Conservation (phyloP, 2,888 invertebrate genomes). For the Gastrophysa polygoni region DNA sequence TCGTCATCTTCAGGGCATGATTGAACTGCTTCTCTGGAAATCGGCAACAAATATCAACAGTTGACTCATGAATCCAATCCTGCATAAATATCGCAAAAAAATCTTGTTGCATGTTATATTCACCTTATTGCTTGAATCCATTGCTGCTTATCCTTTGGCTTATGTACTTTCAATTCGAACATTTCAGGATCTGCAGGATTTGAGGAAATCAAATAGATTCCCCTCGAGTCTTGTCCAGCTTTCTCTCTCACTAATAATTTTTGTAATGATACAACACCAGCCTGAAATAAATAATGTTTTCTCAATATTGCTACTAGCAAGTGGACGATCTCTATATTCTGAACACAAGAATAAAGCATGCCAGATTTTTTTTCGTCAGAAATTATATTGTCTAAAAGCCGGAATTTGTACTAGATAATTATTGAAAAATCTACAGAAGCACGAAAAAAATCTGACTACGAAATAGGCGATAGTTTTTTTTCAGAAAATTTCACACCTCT, state of each 20-base stretch:
- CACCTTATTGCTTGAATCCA: slow-evolving; percentile 90
- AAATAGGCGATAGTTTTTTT: too few relatives aligned
- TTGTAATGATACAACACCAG: slow-evolving; percentile 90
- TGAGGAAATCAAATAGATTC: slow-evolving; percentile 91
- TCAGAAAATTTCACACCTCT: too few relatives aligned
- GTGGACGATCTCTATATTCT: too few relatives aligned
- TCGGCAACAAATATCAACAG: too few relatives aligned
- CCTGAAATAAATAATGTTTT: slow-evolving; percentile 59
- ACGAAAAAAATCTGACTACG: too few relatives aligned
- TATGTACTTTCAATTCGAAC: slow-evolving; percentile 90
- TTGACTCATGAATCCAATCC: too few relatives aligned
- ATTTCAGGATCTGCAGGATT: slow-evolving; percentile 93
- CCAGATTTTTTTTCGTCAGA: too few relatives aligned
- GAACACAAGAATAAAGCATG: too few relatives aligned
- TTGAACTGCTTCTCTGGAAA: slow-evolving; percentile 74
- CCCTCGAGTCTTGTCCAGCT: slow-evolving; percentile 86
- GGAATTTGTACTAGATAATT: too few relatives aligned
- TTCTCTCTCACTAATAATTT: slow-evolving; percentile 92
- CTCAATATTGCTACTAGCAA: neutral
- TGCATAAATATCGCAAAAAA: too few relatives aligned
- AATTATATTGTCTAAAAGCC: too few relatives aligned
- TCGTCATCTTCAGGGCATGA: slow-evolving; percentile 85
- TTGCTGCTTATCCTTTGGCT: slow-evolving; percentile 85
- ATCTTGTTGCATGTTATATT: neutral
- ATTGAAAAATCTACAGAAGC: too few relatives aligned